Evolutionary conservation across 2,888 invertebrate species (phyloP), one percentile per base, ranked within the genome.

Genomic region (Hydropsyche betteni): DNA sequence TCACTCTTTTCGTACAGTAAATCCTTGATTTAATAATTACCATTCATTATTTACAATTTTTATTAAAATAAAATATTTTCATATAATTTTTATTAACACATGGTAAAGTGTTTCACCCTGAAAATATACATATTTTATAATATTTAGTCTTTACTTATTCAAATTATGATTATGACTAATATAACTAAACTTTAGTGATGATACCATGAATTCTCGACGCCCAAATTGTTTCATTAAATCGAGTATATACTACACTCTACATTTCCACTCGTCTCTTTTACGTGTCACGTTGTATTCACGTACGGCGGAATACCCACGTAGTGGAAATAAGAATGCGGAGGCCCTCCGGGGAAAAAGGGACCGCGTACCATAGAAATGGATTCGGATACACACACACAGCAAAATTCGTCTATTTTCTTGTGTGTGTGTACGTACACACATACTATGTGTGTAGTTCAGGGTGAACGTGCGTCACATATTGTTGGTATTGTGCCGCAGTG

Each of bases 301-400:
- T 70, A 70, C 52, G 24, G 10, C 53, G 70, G n/a, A 53, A 70
- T 70, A 34, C 36, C 53, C 70, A 53, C 70, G 70, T 70, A 51
- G 70, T 53, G 53, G 53, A 70, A 70, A 70, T 70, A 70, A 70
- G 70, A 70, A 70, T 69, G 69, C 53, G 34, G 33, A 53, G 70
- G 24, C 44, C 53, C 70, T 53, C 70, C 70, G 14, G 70, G 70
- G 70, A 70, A 51, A 69, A 70, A 53, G 52, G 64, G 64, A 64
- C 64, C 64, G 64, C 34, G 64, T 64, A 10, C 64, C 64, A 34
- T 64, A 34, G 36, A 70, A 70, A 70, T 70, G 70, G 70, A 70
- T 70, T 70, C 70, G 24, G 53, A 12, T 16, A 33, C 33, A 53
- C 53, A 53, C 70, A 58, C 69, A 52, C 4, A 50, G 44, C 64